Evolutionary conservation across 2,888 invertebrate genomes (phyloP).

Genomic region (Blastobasis adustella): DNA sequence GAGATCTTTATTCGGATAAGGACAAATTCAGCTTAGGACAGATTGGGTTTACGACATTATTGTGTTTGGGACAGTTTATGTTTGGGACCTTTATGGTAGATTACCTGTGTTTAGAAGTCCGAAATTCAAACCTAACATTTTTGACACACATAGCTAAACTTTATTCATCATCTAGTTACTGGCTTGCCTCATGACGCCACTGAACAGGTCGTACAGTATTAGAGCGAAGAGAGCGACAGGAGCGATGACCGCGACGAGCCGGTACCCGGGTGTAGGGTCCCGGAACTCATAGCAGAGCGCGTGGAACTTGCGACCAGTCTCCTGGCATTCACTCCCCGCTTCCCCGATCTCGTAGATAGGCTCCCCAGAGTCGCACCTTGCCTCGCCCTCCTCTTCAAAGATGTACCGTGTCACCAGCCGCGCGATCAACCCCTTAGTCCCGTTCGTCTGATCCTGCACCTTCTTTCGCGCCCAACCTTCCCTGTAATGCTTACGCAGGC

Average conservation of each 20-base stretch:
- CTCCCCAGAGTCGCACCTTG: conserved; percentile 43
- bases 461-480: conserved; percentile 31
- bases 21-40: too few relatives aligned
- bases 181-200: conserved; percentile 56
- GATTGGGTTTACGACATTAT: too few relatives aligned
- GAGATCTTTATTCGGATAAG: too few relatives aligned
- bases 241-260: conserved; percentile 52
- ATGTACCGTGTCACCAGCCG: conserved; percentile 46
- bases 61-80: too few relatives aligned
- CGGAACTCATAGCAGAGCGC: conserved; percentile 51
- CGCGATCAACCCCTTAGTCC: conserved; percentile 39
- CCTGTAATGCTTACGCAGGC: conserved; percentile 35
- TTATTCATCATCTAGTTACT: conserved; percentile 22
- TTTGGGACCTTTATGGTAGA: too few relatives aligned
- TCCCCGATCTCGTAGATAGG: conserved; percentile 42
- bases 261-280: conserved; percentile 53
- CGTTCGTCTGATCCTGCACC: conserved; percentile 27
- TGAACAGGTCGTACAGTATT: conserved; percentile 60
- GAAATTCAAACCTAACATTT: too few relatives aligned
- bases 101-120: too few relatives aligned
- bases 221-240: conserved; percentile 54
- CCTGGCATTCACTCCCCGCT: conserved; percentile 46
- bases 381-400: conserved; percentile 37
- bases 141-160: too few relatives aligned
- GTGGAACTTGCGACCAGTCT: conserved; percentile 40